Base-by-base conservation (phyloP, 2,113 vertebrate species). In the Xyliphius kryptos region DNA sequence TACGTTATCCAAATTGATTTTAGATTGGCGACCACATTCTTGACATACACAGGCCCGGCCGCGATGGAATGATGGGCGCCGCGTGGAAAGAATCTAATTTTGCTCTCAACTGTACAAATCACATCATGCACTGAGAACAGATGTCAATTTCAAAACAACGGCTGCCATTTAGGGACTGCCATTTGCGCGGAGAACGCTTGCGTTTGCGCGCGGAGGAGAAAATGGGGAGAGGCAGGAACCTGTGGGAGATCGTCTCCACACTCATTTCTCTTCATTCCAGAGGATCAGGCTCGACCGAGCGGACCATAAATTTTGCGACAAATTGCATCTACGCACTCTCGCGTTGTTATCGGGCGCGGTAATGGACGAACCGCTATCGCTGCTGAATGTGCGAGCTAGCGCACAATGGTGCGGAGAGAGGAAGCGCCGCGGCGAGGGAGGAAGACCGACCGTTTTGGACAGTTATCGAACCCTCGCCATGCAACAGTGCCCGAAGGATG, bases 241-340 rank as follows among this genome's bases (percentile, higher is more conserved):
- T 67, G 68, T 69, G 61, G 43, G 55, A 70, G 59, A 51, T 13
- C 21, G 2, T 61, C 78, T 69, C 63, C 20, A 54, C 52, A 62
- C 68, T 74, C 61, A 81, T 79, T 78, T 67, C 74, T 82, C 73
- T 79, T 82, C 74, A 76, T 80, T 80, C 78, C 61, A 53, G 51
- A 51, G 58, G 71, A 66, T 61, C 63, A 38, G 21, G 67, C 65
- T 71, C 74, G 72, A 74, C 70, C 43, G 58, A 69, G 67, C 37
- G 63, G 68, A 63, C 54, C 58, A 66, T 74, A 73, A 80, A 71
- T 75, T 38, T 20, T 37, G 73, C 66, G 72, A 74, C 68, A 78
- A 74, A 81, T 78, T 76, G 67, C 73, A 77, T 75, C 67, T 68
- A 26, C 63, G 66, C 37, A 69, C 67, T 61, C 72, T 62, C 36